Percentiles rank a stretch among this genome's conserved stretches.
phyloP scores from a whole-genome alignment of 2,888 invertebrate species.

The Tipula unca region DNA sequence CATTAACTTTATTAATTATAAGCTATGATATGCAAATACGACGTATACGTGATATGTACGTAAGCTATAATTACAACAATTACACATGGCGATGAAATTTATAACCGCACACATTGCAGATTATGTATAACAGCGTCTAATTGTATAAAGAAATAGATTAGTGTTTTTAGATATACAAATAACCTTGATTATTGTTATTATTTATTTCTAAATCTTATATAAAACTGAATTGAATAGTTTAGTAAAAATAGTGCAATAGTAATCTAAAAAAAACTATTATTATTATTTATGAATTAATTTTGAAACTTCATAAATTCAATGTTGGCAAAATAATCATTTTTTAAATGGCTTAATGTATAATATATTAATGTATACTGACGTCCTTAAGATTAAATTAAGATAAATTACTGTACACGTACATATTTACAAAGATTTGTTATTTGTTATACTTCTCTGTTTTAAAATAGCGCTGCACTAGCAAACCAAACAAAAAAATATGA shows the following conservation, averaged over 20 bases:
- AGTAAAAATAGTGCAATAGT: background rate
- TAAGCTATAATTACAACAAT: background rate
- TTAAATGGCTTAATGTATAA: background rate
- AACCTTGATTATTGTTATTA: background rate
- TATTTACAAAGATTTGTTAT: background rate
- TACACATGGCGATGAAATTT: background rate
- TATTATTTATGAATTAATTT: background rate
- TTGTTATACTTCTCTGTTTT: background rate
- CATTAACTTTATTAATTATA: background rate
- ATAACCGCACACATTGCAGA: too few species aligned
- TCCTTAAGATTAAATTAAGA: conserved; percentile 8
- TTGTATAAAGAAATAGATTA: background rate
- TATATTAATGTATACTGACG: background rate
- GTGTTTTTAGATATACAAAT: background rate
- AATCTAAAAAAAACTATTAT: background rate
- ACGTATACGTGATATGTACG: background rate
- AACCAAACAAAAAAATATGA: background rate
- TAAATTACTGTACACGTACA: background rate
- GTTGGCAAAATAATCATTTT: background rate
- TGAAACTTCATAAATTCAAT: background rate
- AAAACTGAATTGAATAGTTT: background rate
- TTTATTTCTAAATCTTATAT: background rate
- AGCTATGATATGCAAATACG: background rate
- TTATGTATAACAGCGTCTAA: background rate
- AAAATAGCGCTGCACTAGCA: background rate